A percentile compares a stretch with the other conserved stretches of the same genome.
Evolutionary conservation across 2,113 vertebrate genomes (phyloP).

Genomic region (Zapornia atra): DNA sequence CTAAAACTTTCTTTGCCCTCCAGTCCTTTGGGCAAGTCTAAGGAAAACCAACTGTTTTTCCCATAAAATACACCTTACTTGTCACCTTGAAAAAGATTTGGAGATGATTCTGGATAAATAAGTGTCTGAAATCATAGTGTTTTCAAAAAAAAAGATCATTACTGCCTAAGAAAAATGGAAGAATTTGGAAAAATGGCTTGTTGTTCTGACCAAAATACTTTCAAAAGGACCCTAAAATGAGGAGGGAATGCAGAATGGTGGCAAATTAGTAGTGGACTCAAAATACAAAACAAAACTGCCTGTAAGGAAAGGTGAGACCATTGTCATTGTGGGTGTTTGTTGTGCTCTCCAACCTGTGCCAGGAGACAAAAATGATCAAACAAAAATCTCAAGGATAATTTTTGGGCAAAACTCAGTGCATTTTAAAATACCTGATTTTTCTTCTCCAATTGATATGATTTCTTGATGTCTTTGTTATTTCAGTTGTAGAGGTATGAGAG

Average conservation of each 20-base stretch:
- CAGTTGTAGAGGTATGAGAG: background rate
- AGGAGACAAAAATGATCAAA: too few relatives aligned
- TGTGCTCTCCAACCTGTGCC: background rate
- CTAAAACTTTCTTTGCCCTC: background rate
- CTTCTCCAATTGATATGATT: background rate
- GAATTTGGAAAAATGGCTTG: background rate
- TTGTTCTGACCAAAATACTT: background rate
- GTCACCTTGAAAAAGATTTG: background rate
- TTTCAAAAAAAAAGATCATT: background rate
- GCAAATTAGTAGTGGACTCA: background rate
- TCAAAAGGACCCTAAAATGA: background rate
- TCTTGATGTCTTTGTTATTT: background rate
- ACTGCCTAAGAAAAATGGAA: background rate
- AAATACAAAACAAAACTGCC: background rate
- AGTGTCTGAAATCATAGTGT: background rate
- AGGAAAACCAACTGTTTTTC: background rate
- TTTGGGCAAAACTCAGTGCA: background rate
- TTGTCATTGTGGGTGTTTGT: background rate
- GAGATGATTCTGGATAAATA: background rate
- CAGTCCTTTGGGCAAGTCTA: background rate
- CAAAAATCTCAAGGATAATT: background rate
- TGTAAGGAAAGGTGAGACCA: background rate
- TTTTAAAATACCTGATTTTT: background rate
- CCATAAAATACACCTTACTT: background rate
- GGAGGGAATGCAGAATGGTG: background rate